Evolutionary conservation across 2,888 invertebrate species (phyloP).

Genomic region (Trachelus iudaicus): DNA sequence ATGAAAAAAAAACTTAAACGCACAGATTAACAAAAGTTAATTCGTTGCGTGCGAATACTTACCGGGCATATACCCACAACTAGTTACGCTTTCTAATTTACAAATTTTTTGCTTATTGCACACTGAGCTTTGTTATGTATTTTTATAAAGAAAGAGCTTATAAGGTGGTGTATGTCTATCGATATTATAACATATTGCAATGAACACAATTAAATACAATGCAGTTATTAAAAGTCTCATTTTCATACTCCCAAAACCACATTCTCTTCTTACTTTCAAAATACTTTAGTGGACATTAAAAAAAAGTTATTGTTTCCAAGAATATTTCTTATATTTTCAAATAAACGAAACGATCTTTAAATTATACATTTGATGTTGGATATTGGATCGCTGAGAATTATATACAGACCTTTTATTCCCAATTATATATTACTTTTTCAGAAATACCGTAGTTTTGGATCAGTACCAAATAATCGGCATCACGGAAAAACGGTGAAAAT

Average conservation of each 20-base stretch:
- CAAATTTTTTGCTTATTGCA: constrained; percentile 53
- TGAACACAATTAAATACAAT: constrained; percentile 33
- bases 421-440: neutral
- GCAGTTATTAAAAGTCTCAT: constrained; percentile 10
- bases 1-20: constrained; percentile 32
- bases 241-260: neutral
- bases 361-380: neutral
- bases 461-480: neutral
- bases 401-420: neutral
- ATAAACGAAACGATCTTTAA: neutral
- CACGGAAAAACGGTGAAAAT: neutral
- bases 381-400: neutral
- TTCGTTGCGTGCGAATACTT: constrained; percentile 34
- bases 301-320: neutral
- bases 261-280: neutral
- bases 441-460: neutral
- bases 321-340: neutral
- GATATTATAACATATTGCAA: constrained; percentile 53
- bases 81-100: constrained; percentile 54
- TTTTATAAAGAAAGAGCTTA: constrained; percentile 61
- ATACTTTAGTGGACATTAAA: neutral
- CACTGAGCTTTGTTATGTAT: constrained; percentile 62
- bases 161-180: constrained; percentile 49
- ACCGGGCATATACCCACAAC: constrained; percentile 33
- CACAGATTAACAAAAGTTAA: constrained; percentile 37